These are phyloP conservation scores for Syrphus vitripennis DNA, from an alignment of 2,888 invertebrate species.

Conservation along the genomic window DNA sequence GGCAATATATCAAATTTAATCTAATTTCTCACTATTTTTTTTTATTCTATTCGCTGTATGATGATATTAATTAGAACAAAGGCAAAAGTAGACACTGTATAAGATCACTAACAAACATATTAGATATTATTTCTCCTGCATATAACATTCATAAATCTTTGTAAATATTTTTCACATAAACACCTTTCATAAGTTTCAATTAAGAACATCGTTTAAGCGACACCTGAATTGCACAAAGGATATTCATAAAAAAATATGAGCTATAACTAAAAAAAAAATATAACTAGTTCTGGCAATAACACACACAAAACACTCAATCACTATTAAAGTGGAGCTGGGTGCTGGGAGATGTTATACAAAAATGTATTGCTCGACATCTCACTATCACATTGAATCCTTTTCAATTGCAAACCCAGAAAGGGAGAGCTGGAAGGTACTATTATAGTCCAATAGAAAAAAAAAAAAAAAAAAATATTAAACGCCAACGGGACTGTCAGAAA, in stretches of 20 bases:
- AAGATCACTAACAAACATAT: no score
- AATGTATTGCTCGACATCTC: conserved; percentile 28
- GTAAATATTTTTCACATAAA: neutral
- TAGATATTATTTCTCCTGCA: no score
- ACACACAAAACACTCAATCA: conserved; percentile 17
- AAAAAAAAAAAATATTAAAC: neutral
- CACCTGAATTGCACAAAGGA: conserved; percentile 43
- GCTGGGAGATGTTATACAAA: conserved; percentile 38
- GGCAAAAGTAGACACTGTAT: no score
- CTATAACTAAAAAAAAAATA: neutral
- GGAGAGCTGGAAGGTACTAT: neutral
- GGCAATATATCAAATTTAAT: no score
- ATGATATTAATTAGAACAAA: no score
- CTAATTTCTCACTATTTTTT: no score
- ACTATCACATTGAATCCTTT: conserved; percentile 45
- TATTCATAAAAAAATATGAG: conserved; percentile 17
- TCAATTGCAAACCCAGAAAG: neutral
- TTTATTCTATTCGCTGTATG: no score
- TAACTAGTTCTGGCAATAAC: neutral
- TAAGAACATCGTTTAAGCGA: conserved; percentile 32
- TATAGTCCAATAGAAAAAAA: neutral
- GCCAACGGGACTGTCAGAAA: conserved; percentile 6
- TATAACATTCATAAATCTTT: neutral
- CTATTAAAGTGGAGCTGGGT: conserved; percentile 12
- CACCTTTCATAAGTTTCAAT: conserved; percentile 54